Evolutionary conservation across 92 coral and sea anemone genomes (phyloP), one percentile per base, ranked within the genome.

Genomic region (Galaxea fascicularis): DNA sequence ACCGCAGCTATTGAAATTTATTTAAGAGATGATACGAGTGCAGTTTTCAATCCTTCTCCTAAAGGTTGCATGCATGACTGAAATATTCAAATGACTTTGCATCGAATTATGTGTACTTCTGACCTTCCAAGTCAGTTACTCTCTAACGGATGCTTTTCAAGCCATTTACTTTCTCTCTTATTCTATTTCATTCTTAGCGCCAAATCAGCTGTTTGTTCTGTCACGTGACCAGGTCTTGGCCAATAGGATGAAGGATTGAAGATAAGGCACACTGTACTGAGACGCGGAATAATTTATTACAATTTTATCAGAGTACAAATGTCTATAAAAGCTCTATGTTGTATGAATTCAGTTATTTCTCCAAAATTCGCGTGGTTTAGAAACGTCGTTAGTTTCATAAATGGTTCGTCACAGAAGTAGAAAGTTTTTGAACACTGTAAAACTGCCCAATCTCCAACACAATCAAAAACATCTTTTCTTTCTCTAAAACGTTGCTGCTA

Each of bases 201-300:
- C 94, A 91, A 84, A 86, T 94, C 98, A 70, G 84, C 90, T 51
- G 83, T 94, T 68, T 94, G 98, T 78, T 87, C 84, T 47, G 90
- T 94, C 31, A 86, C 95, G 72, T 94, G 92, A 94, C 91, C 80
- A 74, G 77, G 29, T 65, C 63, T 54, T 51, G 84, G 76, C 78
- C 71, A 31, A 65, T 57, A 59, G 49, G 86, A 71, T 39, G 86
- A 72, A 82, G 86, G 65, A 79, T 51, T 66, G 84, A 79, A 67
- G 84, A 66, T 49, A 66, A 78, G 54, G 28, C 84, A 47, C 13
- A n/a, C 65, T 53, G 30, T 7, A n/a, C 65, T 53, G 74, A 77
- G 71, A 62, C 44, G 45, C 45, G 60, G 46, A 77, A 56, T 75
- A 30, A 28, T 22, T 3, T 10, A 10, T 49, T 49, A 73, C 60